Conservation (phyloP, 1,140 invertebrate genomes). For the Zelostemma sp. region DNA sequence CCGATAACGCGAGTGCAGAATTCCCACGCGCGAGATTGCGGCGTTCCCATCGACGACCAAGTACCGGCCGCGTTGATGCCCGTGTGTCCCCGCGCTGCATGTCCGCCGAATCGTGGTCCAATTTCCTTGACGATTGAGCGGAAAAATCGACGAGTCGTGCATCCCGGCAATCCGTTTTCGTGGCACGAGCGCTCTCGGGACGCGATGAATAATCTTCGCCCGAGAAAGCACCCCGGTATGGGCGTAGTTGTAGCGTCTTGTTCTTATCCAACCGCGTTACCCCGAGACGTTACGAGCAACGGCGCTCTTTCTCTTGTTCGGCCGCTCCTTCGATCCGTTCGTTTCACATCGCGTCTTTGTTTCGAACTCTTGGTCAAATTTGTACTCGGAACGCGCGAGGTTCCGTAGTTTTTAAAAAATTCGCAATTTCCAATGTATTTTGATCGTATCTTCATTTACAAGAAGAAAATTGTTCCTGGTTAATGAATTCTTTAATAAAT, state of each 20-base stretch:
- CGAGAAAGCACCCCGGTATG: conserved; percentile 27
- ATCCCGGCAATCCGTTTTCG: background rate
- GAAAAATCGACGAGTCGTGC: conserved; percentile 33
- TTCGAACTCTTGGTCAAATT: no score
- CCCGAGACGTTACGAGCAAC: conserved; percentile 65
- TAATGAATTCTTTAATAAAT: no score
- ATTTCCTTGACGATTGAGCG: conserved; percentile 25
- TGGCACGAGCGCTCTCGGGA: background rate
- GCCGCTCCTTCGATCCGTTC: conserved; percentile 17
- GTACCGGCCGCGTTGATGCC: conserved; percentile 23
- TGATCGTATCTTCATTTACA: background rate
- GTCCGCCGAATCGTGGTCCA: conserved; percentile 35
- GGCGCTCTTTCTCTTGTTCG: conserved; percentile 36
- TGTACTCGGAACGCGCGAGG: no score
- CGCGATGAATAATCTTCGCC: conserved; percentile 55
- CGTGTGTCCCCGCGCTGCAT: conserved; percentile 16
- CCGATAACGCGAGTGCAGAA: conserved; percentile 45
- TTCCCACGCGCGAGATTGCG: conserved; percentile 44
- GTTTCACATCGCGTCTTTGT: conserved; percentile 10
- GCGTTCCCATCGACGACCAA: conserved; percentile 37
- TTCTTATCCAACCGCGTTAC: conserved; percentile 58
- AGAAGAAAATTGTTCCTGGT: background rate
- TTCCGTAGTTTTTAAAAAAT: no score
- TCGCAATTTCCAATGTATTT: no score
- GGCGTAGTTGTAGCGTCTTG: conserved; percentile 35